Percentiles rank a stretch among this genome's conserved stretches.
phyloP scores from a whole-genome alignment of 2,888 invertebrate genomes.

The Azorinus chamasolen region DNA sequence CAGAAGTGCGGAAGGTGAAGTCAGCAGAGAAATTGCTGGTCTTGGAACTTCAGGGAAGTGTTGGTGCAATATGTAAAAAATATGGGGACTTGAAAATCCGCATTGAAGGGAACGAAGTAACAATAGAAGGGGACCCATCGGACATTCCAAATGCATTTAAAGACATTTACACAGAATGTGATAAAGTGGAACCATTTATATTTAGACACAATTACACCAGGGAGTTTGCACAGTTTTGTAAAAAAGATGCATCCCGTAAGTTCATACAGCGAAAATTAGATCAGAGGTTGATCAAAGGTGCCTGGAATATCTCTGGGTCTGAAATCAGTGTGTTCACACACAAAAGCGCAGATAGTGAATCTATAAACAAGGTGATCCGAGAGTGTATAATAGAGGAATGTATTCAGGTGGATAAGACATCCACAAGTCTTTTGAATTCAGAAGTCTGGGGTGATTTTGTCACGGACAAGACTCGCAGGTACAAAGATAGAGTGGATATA shows the following conservation, averaged over 20 bases:
- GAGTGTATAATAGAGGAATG: constrained; percentile 38
- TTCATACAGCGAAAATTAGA: constrained; percentile 51
- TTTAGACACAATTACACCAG: constrained; percentile 44
- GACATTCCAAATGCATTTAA: constrained; percentile 59
- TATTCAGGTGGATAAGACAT: constrained; percentile 39
- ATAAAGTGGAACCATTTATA: constrained; percentile 45
- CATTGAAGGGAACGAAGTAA: constrained; percentile 51
- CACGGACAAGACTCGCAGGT: constrained; percentile 26
- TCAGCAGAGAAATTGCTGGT: constrained; percentile 48
- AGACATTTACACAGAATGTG: constrained; percentile 56
- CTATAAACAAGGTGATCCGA: constrained; percentile 37
- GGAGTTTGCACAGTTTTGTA: constrained; percentile 55
- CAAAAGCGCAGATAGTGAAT: constrained; percentile 24
- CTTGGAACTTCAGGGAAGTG: constrained; percentile 53
- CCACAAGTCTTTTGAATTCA: constrained; percentile 44
- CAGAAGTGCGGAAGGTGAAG: constrained; percentile 43
- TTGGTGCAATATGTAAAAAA: constrained; percentile 46
- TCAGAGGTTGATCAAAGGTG: constrained; percentile 44
- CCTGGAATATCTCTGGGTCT: constrained; percentile 42
- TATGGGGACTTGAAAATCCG: constrained; percentile 52
- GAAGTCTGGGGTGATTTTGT: constrained; percentile 54
- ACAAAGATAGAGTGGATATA: constrained; percentile 47
- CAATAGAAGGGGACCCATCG: constrained; percentile 55
- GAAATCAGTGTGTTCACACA: constrained; percentile 40
- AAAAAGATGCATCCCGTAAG: constrained; percentile 31